Conservation (phyloP, 2,888 invertebrate genomes). For the Aethes cnicana region DNA sequence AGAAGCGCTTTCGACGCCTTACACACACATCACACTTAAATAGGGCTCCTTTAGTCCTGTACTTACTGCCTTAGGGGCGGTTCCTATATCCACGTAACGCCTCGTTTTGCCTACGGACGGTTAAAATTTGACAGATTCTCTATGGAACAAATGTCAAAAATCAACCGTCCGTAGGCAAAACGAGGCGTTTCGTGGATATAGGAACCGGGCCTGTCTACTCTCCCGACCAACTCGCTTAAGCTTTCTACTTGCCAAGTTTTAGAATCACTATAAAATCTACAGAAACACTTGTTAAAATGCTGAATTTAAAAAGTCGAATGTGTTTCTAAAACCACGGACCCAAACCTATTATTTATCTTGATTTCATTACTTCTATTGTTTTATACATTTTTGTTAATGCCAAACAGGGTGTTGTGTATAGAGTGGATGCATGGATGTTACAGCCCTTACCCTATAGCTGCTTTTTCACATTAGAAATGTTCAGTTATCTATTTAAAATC, state of each 20-base stretch:
- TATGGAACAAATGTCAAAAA: no score
- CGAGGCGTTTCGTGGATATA: no score
- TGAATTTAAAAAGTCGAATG: not conserved
- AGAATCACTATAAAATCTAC: not conserved
- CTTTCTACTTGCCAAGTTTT: constrained; percentile 20
- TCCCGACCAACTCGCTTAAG: constrained; percentile 18
- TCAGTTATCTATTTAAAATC: not conserved
- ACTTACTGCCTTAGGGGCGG: no score
- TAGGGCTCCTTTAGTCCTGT: constrained; percentile 37
- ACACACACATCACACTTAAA: constrained; percentile 45
- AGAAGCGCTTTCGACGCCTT: constrained; percentile 45
- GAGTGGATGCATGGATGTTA: constrained; percentile 26
- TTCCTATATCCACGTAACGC: no score
- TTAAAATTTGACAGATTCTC: no score
- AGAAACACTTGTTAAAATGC: not conserved
- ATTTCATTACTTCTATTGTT: constrained; percentile 3
- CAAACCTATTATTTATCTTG: not conserved
- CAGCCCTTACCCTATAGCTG: not conserved
- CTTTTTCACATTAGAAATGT: constrained; percentile 11
- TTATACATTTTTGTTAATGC: constrained; percentile 23
- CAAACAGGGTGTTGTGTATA: constrained; percentile 24
- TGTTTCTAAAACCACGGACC: constrained; percentile 15
- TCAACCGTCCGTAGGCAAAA: no score
- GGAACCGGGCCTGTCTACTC: constrained; percentile 2
- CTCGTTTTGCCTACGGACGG: no score